These are phyloP conservation scores for Bovichtus diacanthus DNA, from an alignment of 2,797 vertebrate species.

Conservation along the genomic window DNA sequence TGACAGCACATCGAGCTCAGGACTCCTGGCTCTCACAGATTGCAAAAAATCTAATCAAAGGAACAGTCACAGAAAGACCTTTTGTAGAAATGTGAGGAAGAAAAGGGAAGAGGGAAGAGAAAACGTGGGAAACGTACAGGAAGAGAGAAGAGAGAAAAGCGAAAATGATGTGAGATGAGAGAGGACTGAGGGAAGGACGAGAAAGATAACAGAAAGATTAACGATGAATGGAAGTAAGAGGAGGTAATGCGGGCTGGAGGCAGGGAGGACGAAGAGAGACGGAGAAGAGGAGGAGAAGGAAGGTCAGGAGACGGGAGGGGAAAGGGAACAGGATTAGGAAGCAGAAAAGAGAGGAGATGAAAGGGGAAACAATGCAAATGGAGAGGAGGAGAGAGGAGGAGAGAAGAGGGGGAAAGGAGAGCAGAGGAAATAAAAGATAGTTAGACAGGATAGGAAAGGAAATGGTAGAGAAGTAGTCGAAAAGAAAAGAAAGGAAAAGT, in stretches of 20 bases:
- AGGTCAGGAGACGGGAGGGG: not conserved
- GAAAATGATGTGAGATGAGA: no score
- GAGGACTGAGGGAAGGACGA: no score
- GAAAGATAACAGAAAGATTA: not conserved
- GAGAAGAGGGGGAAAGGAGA: not conserved
- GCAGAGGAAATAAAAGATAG: not conserved
- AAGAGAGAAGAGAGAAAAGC: not conserved
- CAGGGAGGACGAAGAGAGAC: not conserved
- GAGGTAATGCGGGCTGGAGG: not conserved
- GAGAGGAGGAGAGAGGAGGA: not conserved
- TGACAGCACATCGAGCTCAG: constrained; percentile 11
- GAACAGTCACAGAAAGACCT: constrained; percentile 1
- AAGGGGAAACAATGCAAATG: not conserved
- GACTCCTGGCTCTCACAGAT: constrained; percentile 2
- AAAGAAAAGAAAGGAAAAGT: not conserved
- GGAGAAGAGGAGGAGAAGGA: not conserved
- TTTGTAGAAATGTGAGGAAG: not conserved
- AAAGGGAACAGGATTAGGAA: not conserved
- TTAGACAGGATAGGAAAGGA: not conserved
- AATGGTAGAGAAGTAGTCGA: not conserved
- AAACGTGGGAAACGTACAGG: no score
- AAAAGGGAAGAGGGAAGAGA: not conserved
- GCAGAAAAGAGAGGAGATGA: not conserved
- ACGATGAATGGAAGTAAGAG: not conserved
- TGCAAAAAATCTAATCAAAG: constrained; percentile 14